Evolutionary conservation across 2,888 invertebrate species (phyloP).

Genomic region (Limnephilus auricula): DNA sequence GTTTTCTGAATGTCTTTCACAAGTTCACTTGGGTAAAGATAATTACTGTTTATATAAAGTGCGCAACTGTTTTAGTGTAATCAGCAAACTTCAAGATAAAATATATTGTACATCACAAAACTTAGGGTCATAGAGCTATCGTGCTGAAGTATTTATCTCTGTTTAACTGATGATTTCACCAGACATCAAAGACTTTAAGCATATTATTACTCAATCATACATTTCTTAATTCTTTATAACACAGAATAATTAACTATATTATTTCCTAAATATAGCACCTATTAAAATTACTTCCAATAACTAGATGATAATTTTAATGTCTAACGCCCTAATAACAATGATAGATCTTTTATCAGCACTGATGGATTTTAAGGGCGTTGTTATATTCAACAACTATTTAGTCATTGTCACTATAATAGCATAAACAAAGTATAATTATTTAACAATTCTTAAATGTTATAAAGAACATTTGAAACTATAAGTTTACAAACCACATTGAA

Average conservation of each 20-base stretch:
- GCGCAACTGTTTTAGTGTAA: constrained; percentile 27
- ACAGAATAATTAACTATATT: neutral
- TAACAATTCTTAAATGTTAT: constrained; percentile 18
- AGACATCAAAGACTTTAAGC: neutral
- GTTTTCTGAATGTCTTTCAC: neutral
- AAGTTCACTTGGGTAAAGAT: neutral
- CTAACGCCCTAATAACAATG: neutral
- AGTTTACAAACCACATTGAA: neutral
- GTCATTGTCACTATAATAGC: neutral
- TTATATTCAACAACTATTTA: neutral
- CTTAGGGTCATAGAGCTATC: constrained; percentile 19
- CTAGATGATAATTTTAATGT: neutral
- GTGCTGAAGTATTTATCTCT: constrained; percentile 9
- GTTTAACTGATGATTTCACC: constrained; percentile 3
- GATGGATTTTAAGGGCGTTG: neutral
- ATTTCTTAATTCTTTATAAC: constrained; percentile 13
- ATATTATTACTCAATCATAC: neutral
- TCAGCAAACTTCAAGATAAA: constrained; percentile 18
- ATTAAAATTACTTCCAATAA: neutral
- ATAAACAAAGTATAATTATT: constrained; percentile 26
- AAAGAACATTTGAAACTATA: constrained; percentile 17
- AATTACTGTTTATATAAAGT: neutral
- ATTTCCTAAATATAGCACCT: constrained; percentile 17
- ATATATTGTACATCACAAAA: constrained; percentile 4
- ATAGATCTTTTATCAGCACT: neutral